Evolutionary conservation across 2,113 vertebrate genomes (phyloP).

Genomic region (Tylochromis polylepis): DNA sequence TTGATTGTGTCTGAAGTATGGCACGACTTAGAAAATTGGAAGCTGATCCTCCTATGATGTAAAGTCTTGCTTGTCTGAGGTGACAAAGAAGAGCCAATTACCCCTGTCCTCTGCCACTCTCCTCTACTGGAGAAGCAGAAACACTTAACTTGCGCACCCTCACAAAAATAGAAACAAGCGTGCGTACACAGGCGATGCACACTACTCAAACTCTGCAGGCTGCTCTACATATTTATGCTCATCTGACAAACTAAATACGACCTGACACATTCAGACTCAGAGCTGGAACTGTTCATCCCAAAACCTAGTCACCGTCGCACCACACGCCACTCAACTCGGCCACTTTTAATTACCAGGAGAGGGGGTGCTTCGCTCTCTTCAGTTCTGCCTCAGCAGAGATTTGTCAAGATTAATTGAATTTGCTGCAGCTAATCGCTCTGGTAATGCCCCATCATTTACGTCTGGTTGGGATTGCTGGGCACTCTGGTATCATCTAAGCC

Average conservation of each 20-base stretch:
- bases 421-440: conserved; percentile 69
- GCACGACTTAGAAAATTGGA: conserved; percentile 57
- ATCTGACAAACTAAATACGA: conserved; percentile 57
- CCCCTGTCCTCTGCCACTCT: conserved; percentile 50
- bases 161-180: neutral
- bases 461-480: conserved; percentile 49
- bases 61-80: conserved; percentile 58
- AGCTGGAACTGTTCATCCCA: conserved; percentile 45
- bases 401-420: conserved; percentile 81
- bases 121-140: neutral
- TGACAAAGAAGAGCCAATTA: conserved; percentile 71
- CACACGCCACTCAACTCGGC: conserved; percentile 58
- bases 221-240: conserved; percentile 17
- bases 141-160: neutral
- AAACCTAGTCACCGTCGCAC: conserved; percentile 50
- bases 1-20: conserved; percentile 63
- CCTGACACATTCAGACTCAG: conserved; percentile 59
- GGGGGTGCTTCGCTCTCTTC: conserved; percentile 50
- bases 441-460: conserved; percentile 71
- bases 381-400: conserved; percentile 76
- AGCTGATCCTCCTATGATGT: conserved; percentile 62
- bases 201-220: neutral
- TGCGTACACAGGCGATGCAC: neutral
- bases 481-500: conserved; percentile 30
- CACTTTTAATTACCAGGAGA: conserved; percentile 77